Percentiles rank a stretch among this genome's conserved stretches.
Conservation (phyloP, 2,113 vertebrate genomes). For the Paratilapia polleni region DNA sequence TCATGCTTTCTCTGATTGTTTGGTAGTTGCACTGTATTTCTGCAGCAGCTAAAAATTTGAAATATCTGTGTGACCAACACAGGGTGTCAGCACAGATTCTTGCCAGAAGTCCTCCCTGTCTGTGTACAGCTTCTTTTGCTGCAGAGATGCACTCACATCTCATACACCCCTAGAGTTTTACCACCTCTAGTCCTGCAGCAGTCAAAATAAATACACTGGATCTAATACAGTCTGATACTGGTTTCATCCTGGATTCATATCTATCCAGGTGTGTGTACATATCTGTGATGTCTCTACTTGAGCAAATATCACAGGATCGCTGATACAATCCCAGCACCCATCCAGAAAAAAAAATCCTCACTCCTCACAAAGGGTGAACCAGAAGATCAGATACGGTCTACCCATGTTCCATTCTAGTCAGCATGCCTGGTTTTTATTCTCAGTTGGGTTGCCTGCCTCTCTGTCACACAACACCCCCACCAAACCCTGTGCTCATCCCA, state of each 20-base stretch:
- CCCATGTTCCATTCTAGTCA: conserved; percentile 8
- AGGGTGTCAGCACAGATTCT: background rate
- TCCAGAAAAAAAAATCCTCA: background rate
- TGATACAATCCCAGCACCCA: conserved; percentile 7
- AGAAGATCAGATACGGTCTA: conserved; percentile 31
- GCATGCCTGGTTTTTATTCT: conserved; percentile 45
- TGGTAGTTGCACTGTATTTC: background rate
- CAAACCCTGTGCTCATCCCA: background rate
- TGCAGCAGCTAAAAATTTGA: conserved; percentile 2
- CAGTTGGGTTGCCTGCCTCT: conserved; percentile 33
- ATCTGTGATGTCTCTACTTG: conserved; percentile 36
- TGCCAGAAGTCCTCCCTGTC: background rate
- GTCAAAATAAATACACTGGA: conserved; percentile 4
- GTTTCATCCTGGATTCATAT: conserved; percentile 33
- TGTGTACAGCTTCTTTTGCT: background rate
- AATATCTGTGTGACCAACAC: background rate
- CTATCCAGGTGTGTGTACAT: background rate
- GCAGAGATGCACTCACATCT: background rate
- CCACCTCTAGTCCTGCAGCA: background rate
- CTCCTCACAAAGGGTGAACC: conserved; percentile 11
- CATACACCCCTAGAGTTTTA: conserved; percentile 10
- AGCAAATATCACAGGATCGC: conserved; percentile 15
- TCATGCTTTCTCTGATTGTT: background rate
- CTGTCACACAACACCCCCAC: background rate
- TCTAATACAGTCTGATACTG: conserved; percentile 30